Evolutionary conservation across 37 sponge, comb jelly and placozoan genomes (phyloP).

Genomic region (Ephydatia muelleri): DNA sequence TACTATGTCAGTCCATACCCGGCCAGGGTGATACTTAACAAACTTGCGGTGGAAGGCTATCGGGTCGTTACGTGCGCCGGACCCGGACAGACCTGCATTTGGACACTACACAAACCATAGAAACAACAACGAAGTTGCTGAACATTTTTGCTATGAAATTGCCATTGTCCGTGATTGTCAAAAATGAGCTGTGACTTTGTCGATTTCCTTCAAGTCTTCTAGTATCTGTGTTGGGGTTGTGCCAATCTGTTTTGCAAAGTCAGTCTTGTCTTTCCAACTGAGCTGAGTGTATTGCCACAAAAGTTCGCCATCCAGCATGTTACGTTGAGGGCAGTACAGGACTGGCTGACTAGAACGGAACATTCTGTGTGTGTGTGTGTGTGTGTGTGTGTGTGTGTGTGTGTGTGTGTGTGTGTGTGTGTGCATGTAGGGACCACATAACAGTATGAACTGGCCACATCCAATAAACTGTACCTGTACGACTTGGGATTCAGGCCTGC

Average conservation of each 20-base stretch:
- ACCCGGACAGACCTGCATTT: constrained; percentile 77
- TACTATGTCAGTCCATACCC: constrained; percentile 30
- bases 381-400: too few species aligned
- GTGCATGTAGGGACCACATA: too few species aligned
- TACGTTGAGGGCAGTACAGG: constrained; percentile 68
- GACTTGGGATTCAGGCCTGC: constrained; percentile 97
- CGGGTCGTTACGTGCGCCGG: constrained; percentile 48
- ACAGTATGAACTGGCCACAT: too few species aligned
- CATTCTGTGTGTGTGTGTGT: constrained; percentile 63
- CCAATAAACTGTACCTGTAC: constrained; percentile 75
- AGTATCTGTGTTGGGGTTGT: constrained; percentile 81
- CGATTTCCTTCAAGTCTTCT: constrained; percentile 87
- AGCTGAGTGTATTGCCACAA: constrained; percentile 77
- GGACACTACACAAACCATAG: constrained; percentile 66
- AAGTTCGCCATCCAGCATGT: constrained; percentile 92
- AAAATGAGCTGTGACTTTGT: constrained; percentile 77
- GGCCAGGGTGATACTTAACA: constrained; percentile 58
- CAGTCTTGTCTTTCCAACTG: constrained; percentile 77
- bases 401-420: too few species aligned
- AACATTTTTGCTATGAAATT: too few species aligned
- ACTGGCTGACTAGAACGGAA: constrained; percentile 47
- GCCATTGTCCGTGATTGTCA: constrained; percentile 8
- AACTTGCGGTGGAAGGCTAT: constrained; percentile 54
- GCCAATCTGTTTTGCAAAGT: constrained; percentile 96
- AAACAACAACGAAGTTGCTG: neutral